Conservation (phyloP, 2,888 invertebrate genomes). For the Lysandra coridon region DNA sequence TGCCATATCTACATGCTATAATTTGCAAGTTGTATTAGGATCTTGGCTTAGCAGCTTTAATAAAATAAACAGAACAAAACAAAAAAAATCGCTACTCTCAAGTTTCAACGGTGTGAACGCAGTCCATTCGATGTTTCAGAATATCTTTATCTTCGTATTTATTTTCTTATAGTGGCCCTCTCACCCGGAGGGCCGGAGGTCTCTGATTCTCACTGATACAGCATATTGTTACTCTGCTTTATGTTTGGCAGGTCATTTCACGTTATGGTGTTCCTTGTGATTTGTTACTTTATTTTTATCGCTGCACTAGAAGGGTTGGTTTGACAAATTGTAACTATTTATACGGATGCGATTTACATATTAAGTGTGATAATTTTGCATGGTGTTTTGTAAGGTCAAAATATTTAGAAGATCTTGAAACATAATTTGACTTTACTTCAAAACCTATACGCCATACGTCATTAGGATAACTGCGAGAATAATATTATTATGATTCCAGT, state of each 20-base stretch:
- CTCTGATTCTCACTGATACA: constrained; percentile 58
- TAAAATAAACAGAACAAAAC: too few relatives aligned
- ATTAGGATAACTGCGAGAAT: too few relatives aligned
- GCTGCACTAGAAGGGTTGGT: constrained; percentile 38
- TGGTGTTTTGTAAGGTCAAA: background rate
- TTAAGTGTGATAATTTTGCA: background rate
- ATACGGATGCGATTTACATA: background rate
- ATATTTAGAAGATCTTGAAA: background rate
- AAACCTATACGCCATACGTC: too few relatives aligned
- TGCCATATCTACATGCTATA: too few relatives aligned
- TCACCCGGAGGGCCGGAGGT: constrained; percentile 55
- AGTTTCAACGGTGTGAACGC: constrained; percentile 52
- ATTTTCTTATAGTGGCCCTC: constrained; percentile 58
- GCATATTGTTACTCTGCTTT: constrained; percentile 55
- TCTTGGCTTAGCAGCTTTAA: too few relatives aligned
- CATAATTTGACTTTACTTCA: too few relatives aligned
- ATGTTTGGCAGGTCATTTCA: constrained; percentile 54
- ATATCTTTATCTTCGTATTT: constrained; percentile 75
- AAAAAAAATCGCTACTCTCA: background rate
- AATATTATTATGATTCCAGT: too few relatives aligned
- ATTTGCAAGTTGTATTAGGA: too few relatives aligned
- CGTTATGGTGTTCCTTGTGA: constrained; percentile 43
- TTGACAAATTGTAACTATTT: constrained; percentile 19
- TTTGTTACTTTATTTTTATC: constrained; percentile 44
- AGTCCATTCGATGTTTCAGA: constrained; percentile 64